A percentile compares a stretch with the other conserved stretches of the same genome.
phyloP scores from a whole-genome alignment of 1,140 invertebrate species.

The Calliphora vicina region DNA sequence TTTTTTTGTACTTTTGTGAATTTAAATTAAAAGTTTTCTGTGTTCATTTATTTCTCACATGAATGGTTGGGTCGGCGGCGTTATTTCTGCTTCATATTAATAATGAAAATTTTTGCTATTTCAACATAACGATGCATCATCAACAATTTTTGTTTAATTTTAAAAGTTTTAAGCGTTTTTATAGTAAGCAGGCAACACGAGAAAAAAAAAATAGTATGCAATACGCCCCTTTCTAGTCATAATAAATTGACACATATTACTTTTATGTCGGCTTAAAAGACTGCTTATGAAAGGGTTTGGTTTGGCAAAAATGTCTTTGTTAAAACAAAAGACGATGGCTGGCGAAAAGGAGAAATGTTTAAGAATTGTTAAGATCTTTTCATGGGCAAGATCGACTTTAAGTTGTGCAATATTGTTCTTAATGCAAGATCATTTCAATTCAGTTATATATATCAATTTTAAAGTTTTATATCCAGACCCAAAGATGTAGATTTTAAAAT shows the following conservation, averaged over 20 bases:
- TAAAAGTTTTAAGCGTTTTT: neutral
- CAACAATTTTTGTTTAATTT: neutral
- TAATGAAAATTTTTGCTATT: constrained; percentile 14
- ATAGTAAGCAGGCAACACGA: neutral
- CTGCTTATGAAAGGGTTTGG: constrained; percentile 20
- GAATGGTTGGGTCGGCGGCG: neutral
- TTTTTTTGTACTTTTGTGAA: no score
- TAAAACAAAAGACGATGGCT: constrained; percentile 42
- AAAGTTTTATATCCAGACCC: no score
- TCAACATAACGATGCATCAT: constrained; percentile 21
- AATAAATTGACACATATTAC: constrained; percentile 60
- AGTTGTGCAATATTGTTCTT: no score
- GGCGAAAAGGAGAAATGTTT: neutral
- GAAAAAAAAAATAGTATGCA: neutral
- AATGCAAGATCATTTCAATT: no score
- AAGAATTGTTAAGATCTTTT: neutral
- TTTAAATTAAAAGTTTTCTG: neutral
- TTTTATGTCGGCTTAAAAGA: constrained; percentile 41
- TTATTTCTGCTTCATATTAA: neutral
- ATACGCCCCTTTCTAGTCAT: constrained; percentile 61
- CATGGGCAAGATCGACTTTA: neutral
- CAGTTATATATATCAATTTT: no score
- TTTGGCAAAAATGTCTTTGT: constrained; percentile 58
- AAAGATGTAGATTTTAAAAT: no score
- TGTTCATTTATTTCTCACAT: neutral